A percentile compares a stretch with the other conserved stretches of the same genome.
Evolutionary conservation across 2,888 invertebrate genomes (phyloP).

Genomic region (Camptogramma bilineatum): DNA sequence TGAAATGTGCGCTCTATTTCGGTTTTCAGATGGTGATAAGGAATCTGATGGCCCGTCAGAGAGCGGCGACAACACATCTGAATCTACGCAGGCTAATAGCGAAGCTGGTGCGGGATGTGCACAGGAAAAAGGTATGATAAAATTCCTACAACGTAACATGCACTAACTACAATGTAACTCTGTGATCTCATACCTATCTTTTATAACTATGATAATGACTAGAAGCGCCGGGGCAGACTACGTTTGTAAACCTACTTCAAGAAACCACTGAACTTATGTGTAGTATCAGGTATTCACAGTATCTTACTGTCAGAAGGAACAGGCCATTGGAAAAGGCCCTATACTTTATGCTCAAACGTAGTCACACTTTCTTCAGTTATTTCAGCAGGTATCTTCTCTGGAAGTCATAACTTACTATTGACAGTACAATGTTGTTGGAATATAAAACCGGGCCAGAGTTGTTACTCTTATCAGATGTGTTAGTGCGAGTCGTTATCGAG

Average conservation of each 20-base stretch:
- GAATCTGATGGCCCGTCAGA: slow-evolving; percentile 83
- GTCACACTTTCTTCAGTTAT: slow-evolving; percentile 1
- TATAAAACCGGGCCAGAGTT: slow-evolving; percentile 33
- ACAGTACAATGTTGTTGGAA: slow-evolving; percentile 10
- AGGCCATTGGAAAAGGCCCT: no score
- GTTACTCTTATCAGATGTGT: slow-evolving; percentile 44
- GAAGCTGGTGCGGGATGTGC: slow-evolving; percentile 62
- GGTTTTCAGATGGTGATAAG: slow-evolving; percentile 80
- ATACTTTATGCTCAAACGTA: no score
- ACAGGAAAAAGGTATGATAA: slow-evolving; percentile 77
- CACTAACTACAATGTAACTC: no score
- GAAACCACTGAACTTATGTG: not conserved
- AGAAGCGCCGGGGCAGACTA: no score
- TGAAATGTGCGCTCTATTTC: slow-evolving; percentile 47
- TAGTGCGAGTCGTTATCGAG: slow-evolving; percentile 36
- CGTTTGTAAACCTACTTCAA: not conserved
- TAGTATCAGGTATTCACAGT: no score
- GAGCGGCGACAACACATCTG: slow-evolving; percentile 83
- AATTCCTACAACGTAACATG: not conserved
- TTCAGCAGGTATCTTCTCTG: slow-evolving; percentile 11
- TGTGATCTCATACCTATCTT: not conserved
- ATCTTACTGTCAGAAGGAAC: no score
- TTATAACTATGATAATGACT: no score
- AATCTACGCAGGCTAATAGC: slow-evolving; percentile 76
- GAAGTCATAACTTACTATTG: slow-evolving; percentile 10